Percentiles rank a stretch among this genome's conserved stretches.
phyloP scores from a whole-genome alignment of 1,140 invertebrate species.

The Hestina assimilis region DNA sequence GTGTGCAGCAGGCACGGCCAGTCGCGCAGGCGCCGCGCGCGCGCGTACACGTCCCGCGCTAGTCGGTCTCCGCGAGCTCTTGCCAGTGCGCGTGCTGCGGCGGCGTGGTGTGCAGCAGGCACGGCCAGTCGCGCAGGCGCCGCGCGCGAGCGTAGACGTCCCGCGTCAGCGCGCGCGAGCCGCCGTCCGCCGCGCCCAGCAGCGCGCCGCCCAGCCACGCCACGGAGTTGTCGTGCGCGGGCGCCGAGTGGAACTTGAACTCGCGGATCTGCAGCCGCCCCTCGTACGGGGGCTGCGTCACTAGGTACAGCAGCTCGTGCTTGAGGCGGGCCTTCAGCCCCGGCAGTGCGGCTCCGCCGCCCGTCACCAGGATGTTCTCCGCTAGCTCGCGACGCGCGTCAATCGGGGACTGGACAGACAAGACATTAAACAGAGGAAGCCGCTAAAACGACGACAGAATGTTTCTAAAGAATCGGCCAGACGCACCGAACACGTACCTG shows the following conservation, averaged over 20 bases:
- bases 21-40: constrained; percentile 81
- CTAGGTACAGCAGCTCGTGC: constrained; percentile 46
- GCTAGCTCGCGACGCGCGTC: constrained; percentile 55
- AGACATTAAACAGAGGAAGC: too few species aligned
- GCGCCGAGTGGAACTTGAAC: constrained; percentile 52
- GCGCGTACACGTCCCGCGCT: constrained; percentile 85
- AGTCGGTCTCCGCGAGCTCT: background rate
- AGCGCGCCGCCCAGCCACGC: constrained; percentile 84
- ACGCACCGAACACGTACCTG: too few species aligned
- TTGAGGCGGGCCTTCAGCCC: constrained; percentile 52
- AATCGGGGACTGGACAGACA: constrained; percentile 45
- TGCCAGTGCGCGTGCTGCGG: constrained; percentile 22
- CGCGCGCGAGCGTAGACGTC: constrained; percentile 86
- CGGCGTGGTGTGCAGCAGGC: constrained; percentile 82
- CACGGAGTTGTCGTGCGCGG: constrained; percentile 38
- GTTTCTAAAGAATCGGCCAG: too few species aligned
- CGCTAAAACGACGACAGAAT: too few species aligned
- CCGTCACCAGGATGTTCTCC: constrained; percentile 51
- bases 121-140: constrained; percentile 88
- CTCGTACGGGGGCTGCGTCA: constrained; percentile 47
- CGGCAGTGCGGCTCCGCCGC: constrained; percentile 48
- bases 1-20: constrained; percentile 82
- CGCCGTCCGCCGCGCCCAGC: constrained; percentile 89
- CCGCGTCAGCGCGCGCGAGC: constrained; percentile 85
- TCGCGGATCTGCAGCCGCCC: constrained; percentile 31